Evolutionary conservation across 1,140 invertebrate genomes (phyloP), one percentile per base, ranked within the genome.

Genomic region (Musca vetustissima): DNA sequence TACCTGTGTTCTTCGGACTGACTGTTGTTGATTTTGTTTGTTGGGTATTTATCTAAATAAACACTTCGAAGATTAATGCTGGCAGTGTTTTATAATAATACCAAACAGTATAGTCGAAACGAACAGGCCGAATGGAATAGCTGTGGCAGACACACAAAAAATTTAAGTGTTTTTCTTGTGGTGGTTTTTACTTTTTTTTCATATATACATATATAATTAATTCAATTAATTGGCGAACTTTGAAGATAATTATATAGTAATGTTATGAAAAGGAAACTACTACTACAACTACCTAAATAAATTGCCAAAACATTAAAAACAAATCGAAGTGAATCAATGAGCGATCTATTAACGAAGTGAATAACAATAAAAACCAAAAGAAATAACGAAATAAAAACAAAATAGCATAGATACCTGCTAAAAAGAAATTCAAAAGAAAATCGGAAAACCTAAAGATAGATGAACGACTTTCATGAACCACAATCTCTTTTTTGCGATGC

Each of bases 91-190:
- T 61, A 32, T 61, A 61, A 32, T 61, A 61, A 36, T 4, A 61
- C 57, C 19, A 61, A 61, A 32, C 28, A 61, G 57, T 61, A 32
- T 61, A 61, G 57, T 61, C 57, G 57, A 61, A 61, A 61, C 57
- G 57, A 61, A 61, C 57, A 61, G 57, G 28, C 28, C 57, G 57
- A 61, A 22, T 52, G 49, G 36, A 52, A 32, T 61, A 32, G 57
- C 57, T 43, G 57, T 61, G 57, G 57, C 57, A 61, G 28, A 61
- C 28, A 36, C n/a, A n/a, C n/a, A n/a, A n/a, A n/a, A 28, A 21
- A 43, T 61, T 36, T 9, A 43, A 43, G 36, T 43, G 36, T 43
- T 43, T 13, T 43, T n/a, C n/a, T n/a, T n/a, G n/a, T n/a, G n/a
- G 36, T 43, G 36, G 36, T 43, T 43, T 13, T 43, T 43, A 13